Base-by-base conservation (phyloP, 37 sponge, comb jelly and placozoan genomes). In the Axinella damicornis region DNA sequence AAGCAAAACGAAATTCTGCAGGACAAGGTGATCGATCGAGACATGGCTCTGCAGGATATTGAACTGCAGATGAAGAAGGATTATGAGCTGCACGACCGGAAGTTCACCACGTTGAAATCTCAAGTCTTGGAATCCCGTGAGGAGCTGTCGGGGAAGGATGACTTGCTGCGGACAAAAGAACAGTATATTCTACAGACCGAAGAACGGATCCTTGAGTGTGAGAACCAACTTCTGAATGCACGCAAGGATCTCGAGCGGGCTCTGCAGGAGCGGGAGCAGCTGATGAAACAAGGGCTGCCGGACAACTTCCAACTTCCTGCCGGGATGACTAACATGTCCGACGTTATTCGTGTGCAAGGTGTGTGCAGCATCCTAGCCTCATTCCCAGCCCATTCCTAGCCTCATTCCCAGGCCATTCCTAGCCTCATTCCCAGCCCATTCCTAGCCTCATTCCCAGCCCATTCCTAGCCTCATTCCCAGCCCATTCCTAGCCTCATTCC, bases 21-120 rank as follows among this genome's bases (percentile, higher is more conserved):
- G 53, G 88, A 88, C 41, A 77, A 85, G 59, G 87, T 87, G 53
- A 72, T 87, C 24, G 88, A 72, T 34, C 53, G 88, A 46, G 88
- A 88, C 52, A 33, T 57, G 22, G 88, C 88, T 22, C 61, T 88
- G 18, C 73, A 81, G 21, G 88, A 88, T 39, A 88, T 88, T n/a
- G 82, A 88, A n/a, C 17, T 39, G 4, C 74, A 81, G 53, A 88
- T 88, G 88, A 74, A 81, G 66, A 24, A 73, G 25, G 88, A 88
- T 55, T 88, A 73, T 38, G 76, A 74, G 28, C 15, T 37, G 57
- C 88, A 88, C 46, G 58, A 88, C 66, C n/a, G 30, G n/a, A 76
- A 76, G 25, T 70, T 86, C 36, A 41, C 86, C 1, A 33, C 27
- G 1, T 22, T 86, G 28, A 86, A 60, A 41, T 57, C 61, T 11